Evolutionary conservation across 1,140 invertebrate species (phyloP).

Genomic region (Drosophila aff.): DNA sequence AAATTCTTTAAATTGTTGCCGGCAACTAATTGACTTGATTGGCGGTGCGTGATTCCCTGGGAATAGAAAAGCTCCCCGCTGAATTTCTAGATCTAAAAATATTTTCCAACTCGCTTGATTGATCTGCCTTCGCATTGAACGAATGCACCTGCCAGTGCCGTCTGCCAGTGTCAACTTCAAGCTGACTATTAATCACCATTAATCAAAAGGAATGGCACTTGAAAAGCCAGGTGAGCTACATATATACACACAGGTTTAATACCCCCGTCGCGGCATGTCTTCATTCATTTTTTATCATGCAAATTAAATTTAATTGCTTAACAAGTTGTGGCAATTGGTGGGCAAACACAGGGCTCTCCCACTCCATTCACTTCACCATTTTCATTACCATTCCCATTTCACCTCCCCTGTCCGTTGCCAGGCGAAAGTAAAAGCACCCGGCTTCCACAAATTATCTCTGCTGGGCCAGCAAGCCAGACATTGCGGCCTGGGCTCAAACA

Average conservation of each 20-base stretch:
- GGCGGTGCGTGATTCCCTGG: constrained; percentile 57
- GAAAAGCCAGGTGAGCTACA: neutral
- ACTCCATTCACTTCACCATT: neutral
- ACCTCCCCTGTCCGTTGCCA: neutral
- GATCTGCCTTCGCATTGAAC: constrained; percentile 12
- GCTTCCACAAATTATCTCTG: constrained; percentile 69
- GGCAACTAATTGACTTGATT: constrained; percentile 76
- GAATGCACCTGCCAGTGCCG: constrained; percentile 27
- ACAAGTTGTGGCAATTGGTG: constrained; percentile 64
- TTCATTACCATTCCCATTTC: neutral
- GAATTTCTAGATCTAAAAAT: constrained; percentile 18
- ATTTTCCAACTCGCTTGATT: constrained; percentile 32
- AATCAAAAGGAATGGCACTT: constrained; percentile 47
- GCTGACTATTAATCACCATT: constrained; percentile 68
- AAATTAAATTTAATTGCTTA: constrained; percentile 78
- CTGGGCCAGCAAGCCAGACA: constrained; percentile 65
- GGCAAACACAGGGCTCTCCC: constrained; percentile 21
- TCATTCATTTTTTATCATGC: constrained; percentile 79
- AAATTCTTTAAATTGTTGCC: constrained; percentile 57
- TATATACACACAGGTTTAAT: neutral
- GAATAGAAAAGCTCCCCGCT: neutral
- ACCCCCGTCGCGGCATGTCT: constrained; percentile 10
- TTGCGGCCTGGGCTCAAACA: constrained; percentile 67
- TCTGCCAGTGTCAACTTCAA: constrained; percentile 38
- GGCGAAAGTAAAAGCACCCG: constrained; percentile 13